phyloP scores from a whole-genome alignment of 2,888 invertebrate species.

The Ligdia adustata region DNA sequence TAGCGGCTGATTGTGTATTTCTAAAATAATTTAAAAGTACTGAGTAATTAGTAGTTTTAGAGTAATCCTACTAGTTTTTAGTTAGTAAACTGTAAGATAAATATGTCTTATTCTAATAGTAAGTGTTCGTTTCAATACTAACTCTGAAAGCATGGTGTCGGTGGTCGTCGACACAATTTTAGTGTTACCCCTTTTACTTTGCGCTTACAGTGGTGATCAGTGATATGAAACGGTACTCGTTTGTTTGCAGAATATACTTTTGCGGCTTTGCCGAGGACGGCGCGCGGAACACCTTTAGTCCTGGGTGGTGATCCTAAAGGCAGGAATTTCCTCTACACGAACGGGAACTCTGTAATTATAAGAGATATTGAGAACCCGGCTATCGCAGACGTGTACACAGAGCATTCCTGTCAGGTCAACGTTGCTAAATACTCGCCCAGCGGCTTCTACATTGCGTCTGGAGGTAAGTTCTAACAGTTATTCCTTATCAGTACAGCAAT shows the following conservation, averaged over 20 bases:
- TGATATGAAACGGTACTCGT: constrained; percentile 41
- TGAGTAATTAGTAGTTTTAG: constrained; percentile 54
- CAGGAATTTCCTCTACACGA: constrained; percentile 97
- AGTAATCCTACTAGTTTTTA: constrained; percentile 53
- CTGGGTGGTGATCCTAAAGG: constrained; percentile 98
- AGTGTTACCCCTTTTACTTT: constrained; percentile 39
- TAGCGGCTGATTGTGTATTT: constrained; percentile 77
- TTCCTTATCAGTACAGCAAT: constrained; percentile 17
- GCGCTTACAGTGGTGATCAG: constrained; percentile 32
- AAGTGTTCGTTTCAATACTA: constrained; percentile 54
- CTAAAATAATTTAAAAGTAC: constrained; percentile 67
- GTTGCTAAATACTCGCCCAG: constrained; percentile 99
- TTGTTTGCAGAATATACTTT: constrained; percentile 90
- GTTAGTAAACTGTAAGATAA: constrained; percentile 57
- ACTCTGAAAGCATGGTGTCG: constrained; percentile 47
- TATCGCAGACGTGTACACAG: constrained; percentile 97
- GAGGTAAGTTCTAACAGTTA: constrained; percentile 87
- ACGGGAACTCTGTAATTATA: constrained; percentile 99
- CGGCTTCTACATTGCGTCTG: constrained; percentile 99
- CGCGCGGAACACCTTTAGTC: constrained; percentile 97
- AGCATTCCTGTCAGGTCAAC: constrained; percentile 97
- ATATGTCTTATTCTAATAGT: constrained; percentile 80
- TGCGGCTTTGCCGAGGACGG: constrained; percentile 97
- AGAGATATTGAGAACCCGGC: constrained; percentile 98
- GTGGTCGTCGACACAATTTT: constrained; percentile 34